Percentiles rank a stretch among this genome's conserved stretches.
Evolutionary conservation across 1,140 invertebrate species (phyloP).

Genomic region (Brachionus sp.): DNA sequence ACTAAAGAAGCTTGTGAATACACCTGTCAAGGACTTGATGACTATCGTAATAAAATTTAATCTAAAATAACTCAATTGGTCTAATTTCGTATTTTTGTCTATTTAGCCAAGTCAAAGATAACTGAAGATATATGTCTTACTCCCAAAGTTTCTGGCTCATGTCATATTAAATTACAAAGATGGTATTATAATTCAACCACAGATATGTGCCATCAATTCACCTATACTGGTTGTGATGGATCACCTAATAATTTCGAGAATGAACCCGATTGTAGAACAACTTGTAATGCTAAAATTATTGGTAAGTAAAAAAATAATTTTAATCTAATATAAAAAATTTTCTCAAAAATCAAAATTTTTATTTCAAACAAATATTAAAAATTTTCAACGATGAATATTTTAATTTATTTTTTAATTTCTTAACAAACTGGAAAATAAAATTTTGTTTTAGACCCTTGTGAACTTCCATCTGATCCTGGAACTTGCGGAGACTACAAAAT

Average conservation of each 20-base stretch:
- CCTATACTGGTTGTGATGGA: slow-evolving; percentile 83
- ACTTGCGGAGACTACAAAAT: slow-evolving; percentile 43
- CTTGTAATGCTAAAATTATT: slow-evolving; percentile 62
- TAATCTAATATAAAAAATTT: no score
- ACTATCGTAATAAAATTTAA: not conserved
- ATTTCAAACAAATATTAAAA: no score
- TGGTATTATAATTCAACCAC: slow-evolving; percentile 82
- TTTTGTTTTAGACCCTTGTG: not conserved
- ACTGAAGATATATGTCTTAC: slow-evolving; percentile 73
- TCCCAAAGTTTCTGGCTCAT: slow-evolving; percentile 69
- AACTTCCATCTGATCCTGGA: not conserved
- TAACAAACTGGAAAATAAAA: no score
- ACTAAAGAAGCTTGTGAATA: slow-evolving; percentile 70
- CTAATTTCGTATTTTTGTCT: not conserved
- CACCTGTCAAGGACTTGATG: slow-evolving; percentile 4
- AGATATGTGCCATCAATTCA: slow-evolving; percentile 86
- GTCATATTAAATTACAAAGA: slow-evolving; percentile 66
- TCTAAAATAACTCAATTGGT: not conserved
- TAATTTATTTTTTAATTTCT: no score
- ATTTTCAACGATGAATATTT: no score
- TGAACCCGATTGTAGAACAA: slow-evolving; percentile 73
- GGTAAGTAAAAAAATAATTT: not conserved
- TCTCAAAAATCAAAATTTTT: no score
- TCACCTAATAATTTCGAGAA: slow-evolving; percentile 85
- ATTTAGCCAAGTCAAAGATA: not conserved